phyloP scores from a whole-genome alignment of 2,888 invertebrate species.

The Dolichopus griseipennis region DNA sequence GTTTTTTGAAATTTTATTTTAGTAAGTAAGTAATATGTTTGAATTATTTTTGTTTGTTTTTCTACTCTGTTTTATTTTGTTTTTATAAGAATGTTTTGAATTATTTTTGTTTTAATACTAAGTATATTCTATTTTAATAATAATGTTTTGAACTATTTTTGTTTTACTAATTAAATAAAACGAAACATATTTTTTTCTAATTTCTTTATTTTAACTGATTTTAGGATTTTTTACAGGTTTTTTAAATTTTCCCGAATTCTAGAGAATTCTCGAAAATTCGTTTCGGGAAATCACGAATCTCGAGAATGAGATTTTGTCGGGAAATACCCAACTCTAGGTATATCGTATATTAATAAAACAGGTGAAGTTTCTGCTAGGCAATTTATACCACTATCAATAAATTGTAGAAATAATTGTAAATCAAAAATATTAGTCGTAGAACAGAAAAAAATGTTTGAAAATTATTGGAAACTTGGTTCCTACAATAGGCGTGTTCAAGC shows the following conservation, averaged over 20 bases:
- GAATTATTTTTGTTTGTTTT: not conserved
- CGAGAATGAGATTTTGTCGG: no score
- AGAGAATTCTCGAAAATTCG: not conserved
- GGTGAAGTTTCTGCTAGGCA: no score
- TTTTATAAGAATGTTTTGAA: constrained; percentile 9
- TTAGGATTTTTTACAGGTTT: constrained; percentile 9
- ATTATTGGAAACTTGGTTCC: no score
- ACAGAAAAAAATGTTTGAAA: no score
- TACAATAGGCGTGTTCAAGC: no score
- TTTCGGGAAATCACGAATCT: not conserved
- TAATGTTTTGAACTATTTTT: constrained; percentile 7
- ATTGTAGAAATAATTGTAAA: no score
- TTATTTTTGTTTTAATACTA: not conserved
- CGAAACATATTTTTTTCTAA: constrained; percentile 5
- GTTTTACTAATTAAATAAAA: not conserved
- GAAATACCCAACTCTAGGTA: no score
- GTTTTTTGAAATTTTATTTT: not conserved
- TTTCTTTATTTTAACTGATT: constrained; percentile 9
- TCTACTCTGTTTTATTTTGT: not conserved
- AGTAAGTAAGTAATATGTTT: not conserved
- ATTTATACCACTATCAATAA: no score
- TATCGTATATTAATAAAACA: no score
- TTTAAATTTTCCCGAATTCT: not conserved
- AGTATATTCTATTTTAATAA: not conserved
- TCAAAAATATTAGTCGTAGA: no score